These are phyloP conservation scores for Elachura formosa DNA, from an alignment of 2,113 vertebrate species.

Conservation along the genomic window DNA sequence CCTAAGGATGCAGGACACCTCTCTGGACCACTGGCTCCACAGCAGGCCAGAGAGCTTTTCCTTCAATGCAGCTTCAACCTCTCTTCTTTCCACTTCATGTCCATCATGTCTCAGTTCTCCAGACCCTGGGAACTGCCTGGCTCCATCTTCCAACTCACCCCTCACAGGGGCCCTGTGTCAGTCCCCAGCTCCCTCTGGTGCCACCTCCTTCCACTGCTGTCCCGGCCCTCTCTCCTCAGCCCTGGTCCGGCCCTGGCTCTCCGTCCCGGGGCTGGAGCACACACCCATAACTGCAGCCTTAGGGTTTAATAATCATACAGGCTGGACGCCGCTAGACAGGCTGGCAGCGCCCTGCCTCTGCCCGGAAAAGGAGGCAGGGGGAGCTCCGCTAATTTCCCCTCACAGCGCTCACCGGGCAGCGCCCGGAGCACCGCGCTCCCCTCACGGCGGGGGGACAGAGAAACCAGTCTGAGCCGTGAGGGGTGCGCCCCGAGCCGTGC, in stretches of 20 bases:
- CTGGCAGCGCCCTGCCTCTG: not conserved
- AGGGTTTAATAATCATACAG: not conserved
- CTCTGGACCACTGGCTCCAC: not conserved
- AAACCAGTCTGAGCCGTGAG: not conserved
- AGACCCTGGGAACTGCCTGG: fast-evolving
- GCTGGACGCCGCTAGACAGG: fast-evolving
- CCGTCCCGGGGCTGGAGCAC: not conserved
- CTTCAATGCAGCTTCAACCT: not conserved
- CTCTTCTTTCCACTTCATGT: not conserved
- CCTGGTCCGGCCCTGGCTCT: not conserved
- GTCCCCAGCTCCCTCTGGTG: not conserved
- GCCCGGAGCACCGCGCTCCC: not conserved
- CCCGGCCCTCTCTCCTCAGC: not conserved
- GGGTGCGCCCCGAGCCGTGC: not conserved
- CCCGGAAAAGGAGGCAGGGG: too few species aligned
- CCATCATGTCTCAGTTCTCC: not conserved
- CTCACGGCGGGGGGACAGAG: not conserved
- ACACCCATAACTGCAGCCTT: fast-evolving
- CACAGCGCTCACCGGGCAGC: not conserved
- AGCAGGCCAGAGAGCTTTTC: not conserved
- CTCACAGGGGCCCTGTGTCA: not conserved
- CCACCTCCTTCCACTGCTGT: not conserved
- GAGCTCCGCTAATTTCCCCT: not conserved
- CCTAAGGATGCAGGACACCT: not conserved
- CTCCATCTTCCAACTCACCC: fast-evolving